phyloP scores from a whole-genome alignment of 2,113 vertebrate genomes.

The Tretioscincus oriximinensis region DNA sequence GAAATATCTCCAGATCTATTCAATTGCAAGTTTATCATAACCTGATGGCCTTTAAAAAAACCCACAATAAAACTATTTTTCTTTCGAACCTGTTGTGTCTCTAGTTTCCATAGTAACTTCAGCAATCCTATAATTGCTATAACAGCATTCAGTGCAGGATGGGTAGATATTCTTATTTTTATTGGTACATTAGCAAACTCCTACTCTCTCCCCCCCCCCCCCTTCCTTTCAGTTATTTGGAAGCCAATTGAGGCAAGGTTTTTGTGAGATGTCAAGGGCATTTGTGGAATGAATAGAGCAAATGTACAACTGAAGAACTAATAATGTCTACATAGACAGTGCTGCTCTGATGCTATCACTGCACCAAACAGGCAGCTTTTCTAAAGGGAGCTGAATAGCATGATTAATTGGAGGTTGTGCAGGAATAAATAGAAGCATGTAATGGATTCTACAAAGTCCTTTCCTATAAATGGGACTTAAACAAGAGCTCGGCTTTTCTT shows the following conservation, averaged over 20 bases:
- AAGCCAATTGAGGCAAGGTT: neutral
- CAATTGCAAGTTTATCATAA: neutral
- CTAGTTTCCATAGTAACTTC: neutral
- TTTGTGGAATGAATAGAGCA: constrained; percentile 3
- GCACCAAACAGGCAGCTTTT: neutral
- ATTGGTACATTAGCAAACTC: neutral
- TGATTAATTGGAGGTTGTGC: constrained; percentile 1
- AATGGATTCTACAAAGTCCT: neutral
- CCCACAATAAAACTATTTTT: neutral
- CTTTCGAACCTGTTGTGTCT: neutral
- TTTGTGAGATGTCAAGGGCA: constrained; percentile 1
- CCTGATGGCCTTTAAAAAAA: neutral
- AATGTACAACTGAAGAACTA: constrained; percentile 6
- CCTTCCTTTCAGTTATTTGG: neutral
- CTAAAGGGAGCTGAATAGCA: constrained; percentile 1
- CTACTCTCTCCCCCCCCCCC: neutral
- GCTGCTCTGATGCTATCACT: neutral
- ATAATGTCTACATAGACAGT: neutral
- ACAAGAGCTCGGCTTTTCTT: neutral
- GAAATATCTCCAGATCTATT: too few relatives aligned
- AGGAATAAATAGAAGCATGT: neutral
- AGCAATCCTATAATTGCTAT: neutral
- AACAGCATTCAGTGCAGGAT: neutral
- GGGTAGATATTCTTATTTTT: neutral
- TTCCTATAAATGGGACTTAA: constrained; percentile 9